phyloP scores from a whole-genome alignment of 53 echinoderm and acorn worm genomes.

The Paracentrotus lividus region DNA sequence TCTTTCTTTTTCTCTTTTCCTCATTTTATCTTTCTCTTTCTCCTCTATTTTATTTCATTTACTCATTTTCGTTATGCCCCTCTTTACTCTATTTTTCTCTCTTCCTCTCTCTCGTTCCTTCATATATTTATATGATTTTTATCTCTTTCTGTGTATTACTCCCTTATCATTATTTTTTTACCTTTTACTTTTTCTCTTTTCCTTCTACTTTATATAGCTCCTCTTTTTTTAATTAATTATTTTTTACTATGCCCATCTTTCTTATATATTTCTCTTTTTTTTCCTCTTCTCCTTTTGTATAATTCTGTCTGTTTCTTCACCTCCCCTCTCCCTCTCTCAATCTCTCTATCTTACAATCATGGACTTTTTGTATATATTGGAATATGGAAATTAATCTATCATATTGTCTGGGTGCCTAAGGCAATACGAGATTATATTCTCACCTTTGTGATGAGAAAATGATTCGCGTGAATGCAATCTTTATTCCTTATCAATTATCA shows the following conservation, averaged over 20 bases:
- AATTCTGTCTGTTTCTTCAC: neutral
- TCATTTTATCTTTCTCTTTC: neutral
- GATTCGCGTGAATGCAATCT: constrained; percentile 3
- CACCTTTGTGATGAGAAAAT: neutral
- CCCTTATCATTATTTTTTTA: too few species aligned
- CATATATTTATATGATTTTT: too few species aligned
- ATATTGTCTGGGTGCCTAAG: constrained; percentile 19
- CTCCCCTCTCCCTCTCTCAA: neutral
- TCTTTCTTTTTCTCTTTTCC: neutral
- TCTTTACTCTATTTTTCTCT: neutral
- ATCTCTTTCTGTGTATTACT: too few species aligned
- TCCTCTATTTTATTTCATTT: neutral
- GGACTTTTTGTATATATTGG: neutral
- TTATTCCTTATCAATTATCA: neutral
- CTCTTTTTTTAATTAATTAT: too few species aligned
- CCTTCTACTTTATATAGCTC: too few species aligned
- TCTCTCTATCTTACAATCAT: neutral
- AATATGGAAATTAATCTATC: constrained; percentile 18
- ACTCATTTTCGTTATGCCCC: neutral
- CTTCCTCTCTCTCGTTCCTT: neutral
- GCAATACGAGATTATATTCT: neutral
- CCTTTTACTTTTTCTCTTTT: too few species aligned
- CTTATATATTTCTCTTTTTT: too few species aligned
- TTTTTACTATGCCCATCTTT: neutral
- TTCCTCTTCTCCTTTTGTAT: neutral